Evolutionary conservation across 2,797 vertebrate genomes (phyloP), one percentile per base, ranked within the genome.

Genomic region (Momotus momota): DNA sequence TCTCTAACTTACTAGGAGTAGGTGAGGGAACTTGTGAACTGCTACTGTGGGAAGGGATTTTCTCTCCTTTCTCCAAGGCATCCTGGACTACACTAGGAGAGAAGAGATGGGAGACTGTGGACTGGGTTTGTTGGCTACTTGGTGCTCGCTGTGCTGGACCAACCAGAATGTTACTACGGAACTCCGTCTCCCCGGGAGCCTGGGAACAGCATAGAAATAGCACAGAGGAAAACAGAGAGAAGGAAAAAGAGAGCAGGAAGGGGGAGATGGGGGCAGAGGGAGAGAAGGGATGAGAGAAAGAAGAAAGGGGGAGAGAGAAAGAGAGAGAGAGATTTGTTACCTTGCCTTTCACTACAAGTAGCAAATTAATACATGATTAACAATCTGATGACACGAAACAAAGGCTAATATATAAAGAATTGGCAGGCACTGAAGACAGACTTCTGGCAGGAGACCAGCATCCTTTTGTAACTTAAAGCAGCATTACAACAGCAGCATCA

Each of bases 51-150:
- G 96, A 96, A 10, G 97, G 81, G 87, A 92, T 95, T 29, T 98
- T 98, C 97, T 99, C 99, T 82, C 98, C 98, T 98, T 99, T 99
- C 91, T 98, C 98, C 94, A 98, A 91, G 33, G 97, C 98, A 10
- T 98, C 98, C 65, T 96, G 97, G 65, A 91, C 92, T 35, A 97
- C 40, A 65, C 95, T 95, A 35, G 98, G 85, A 85, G 97, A 96
- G 88, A 98, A 98, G 88, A 98, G 96, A 69, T 95, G 97, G 31
- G 98, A 95, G 61, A 97, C 89, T 6, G 97, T 81, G 90, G 97
- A 93, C 70, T 97, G 96, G 60, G 81, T 70, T 7, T 96, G 95
- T 96, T 98, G 98, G 90, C 94, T 97, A 74, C 46, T 98, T 64
- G 96, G 98, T 96, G 96, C 97, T 97, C 92, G 98, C 98, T 26